Conservation (phyloP, 1,140 invertebrate genomes). For the Leucophenga varia region DNA sequence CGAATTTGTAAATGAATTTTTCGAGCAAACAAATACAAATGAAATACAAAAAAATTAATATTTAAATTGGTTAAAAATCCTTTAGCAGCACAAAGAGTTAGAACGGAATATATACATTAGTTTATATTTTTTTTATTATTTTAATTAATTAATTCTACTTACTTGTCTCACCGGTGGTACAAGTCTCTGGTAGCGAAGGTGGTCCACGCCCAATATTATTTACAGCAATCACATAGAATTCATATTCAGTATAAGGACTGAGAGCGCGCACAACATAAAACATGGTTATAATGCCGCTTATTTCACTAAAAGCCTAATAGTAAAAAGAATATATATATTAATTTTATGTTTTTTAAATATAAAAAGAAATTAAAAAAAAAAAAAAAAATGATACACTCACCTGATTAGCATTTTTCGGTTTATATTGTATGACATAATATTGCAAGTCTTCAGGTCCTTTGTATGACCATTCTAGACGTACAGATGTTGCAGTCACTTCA, state of each 20-base stretch:
- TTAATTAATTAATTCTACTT: constrained; percentile 56
- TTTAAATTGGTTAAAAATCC: constrained; percentile 33
- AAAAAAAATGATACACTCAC: constrained; percentile 35
- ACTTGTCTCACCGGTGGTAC: constrained; percentile 97
- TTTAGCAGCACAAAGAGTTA: constrained; percentile 14
- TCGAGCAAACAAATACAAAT: no score
- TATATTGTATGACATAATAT: constrained; percentile 95
- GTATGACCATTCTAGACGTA: constrained; percentile 88
- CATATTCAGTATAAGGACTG: constrained; percentile 94
- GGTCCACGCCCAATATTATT: constrained; percentile 90
- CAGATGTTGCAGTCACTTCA: constrained; percentile 89
- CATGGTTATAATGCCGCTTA: constrained; percentile 88
- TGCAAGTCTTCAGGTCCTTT: constrained; percentile 80
- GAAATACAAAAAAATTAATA: neutral
- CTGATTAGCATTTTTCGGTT: constrained; percentile 83
- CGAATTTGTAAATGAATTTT: neutral
- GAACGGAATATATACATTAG: neutral
- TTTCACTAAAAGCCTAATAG: constrained; percentile 82
- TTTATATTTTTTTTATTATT: no score
- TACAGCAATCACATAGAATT: constrained; percentile 93
- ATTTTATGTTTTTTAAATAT: neutral
- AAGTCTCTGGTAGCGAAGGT: constrained; percentile 79
- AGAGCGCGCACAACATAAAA: constrained; percentile 87
- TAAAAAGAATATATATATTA: no score
- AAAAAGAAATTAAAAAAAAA: constrained; percentile 2